Conservation (phyloP, 2,797 vertebrate genomes). For the Rhinophrynus dorsalis region DNA sequence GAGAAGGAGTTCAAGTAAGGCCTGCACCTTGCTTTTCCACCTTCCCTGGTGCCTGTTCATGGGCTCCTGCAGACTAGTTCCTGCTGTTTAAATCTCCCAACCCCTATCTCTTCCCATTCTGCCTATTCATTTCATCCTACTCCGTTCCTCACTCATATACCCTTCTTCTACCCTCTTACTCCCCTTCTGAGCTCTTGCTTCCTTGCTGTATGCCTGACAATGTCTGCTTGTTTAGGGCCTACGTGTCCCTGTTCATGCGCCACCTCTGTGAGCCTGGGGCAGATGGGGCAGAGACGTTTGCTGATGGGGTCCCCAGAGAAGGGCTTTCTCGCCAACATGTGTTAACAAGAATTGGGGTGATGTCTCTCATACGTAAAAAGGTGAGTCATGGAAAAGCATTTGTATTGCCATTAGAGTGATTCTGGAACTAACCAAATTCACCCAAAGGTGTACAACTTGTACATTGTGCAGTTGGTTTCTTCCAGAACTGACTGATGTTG, state of each 20-base stretch:
- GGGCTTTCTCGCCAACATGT: conserved; percentile 95
- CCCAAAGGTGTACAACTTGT: too few species aligned
- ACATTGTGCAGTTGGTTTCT: too few species aligned
- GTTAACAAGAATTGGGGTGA: conserved; percentile 95
- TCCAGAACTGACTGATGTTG: too few species aligned
- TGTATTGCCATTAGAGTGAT: too few species aligned
- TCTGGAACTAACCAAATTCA: too few species aligned
- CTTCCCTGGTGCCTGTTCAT: too few species aligned
- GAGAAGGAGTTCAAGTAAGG: conserved; percentile 97
- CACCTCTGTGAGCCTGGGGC: conserved; percentile 96
- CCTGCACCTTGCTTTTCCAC: too few species aligned
- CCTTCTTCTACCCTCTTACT: neutral
- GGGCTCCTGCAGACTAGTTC: too few species aligned
- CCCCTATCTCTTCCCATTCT: neutral
- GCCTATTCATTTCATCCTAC: neutral
- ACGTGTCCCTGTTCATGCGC: conserved; percentile 96
- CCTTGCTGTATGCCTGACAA: too few species aligned
- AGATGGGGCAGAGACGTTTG: conserved; percentile 96
- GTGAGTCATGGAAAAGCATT: too few species aligned
- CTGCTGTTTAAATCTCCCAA: too few species aligned
- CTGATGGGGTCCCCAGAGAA: conserved; percentile 93
- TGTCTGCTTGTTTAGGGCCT: conserved; percentile 80
- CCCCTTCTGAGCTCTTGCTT: neutral
- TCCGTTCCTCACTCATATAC: too few species aligned
- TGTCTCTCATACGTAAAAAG: conserved; percentile 98